phyloP scores from a whole-genome alignment of 2,888 invertebrate genomes.

The Ischnura elegans region DNA sequence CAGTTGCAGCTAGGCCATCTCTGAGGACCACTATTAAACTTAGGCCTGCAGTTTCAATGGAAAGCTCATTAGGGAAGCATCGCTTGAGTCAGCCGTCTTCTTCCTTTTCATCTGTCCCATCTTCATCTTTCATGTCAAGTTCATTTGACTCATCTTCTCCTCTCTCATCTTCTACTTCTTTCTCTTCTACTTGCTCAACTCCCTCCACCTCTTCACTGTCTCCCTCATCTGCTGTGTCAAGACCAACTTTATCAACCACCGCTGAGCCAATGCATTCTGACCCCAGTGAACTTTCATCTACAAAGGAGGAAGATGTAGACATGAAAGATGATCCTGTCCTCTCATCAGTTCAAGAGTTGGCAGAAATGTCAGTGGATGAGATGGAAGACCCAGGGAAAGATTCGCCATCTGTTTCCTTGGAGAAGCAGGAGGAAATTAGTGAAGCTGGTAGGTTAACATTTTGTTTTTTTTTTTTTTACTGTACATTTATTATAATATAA shows the following conservation, averaged over 20 bases:
- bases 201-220: constrained; percentile 46
- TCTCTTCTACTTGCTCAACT: constrained; percentile 61
- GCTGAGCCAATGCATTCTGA: constrained; percentile 4
- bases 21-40: constrained; percentile 85
- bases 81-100: constrained; percentile 76
- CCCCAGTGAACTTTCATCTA: not conserved
- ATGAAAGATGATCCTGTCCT: not conserved
- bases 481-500: no score
- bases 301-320: not conserved
- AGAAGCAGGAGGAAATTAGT: constrained; percentile 23
- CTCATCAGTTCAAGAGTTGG: constrained; percentile 18
- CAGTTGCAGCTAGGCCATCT: constrained; percentile 79
- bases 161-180: constrained; percentile 54
- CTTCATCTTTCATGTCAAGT: constrained; percentile 59
- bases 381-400: not conserved
- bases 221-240: constrained; percentile 25
- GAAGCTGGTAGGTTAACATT: constrained; percentile 40
- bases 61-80: constrained; percentile 48
- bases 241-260: constrained; percentile 1
- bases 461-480: no score
- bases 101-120: constrained; percentile 44
- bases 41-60: constrained; percentile 79
- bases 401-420: not conserved
- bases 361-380: not conserved
- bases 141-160: constrained; percentile 48